phyloP scores from a whole-genome alignment of 2,113 vertebrate genomes.

The Rhabdornis inornatus region DNA sequence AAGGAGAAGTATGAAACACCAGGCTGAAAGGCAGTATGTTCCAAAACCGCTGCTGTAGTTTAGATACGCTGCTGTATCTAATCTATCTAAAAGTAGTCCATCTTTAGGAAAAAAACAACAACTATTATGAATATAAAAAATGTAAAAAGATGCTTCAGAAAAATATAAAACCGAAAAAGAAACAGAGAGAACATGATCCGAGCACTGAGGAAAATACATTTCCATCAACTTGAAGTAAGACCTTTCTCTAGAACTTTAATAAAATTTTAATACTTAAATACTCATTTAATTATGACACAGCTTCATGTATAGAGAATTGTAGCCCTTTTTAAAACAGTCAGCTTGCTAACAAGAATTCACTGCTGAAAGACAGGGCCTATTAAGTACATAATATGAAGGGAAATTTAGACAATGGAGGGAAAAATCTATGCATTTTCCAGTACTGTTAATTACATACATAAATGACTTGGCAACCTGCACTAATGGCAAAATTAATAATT shows the following conservation, averaged over 20 bases:
- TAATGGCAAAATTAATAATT: not conserved
- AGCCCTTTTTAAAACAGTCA: not conserved
- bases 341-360: not conserved
- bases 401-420: not conserved
- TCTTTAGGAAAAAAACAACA: not conserved
- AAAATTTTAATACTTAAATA: not conserved
- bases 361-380: not conserved
- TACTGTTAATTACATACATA: not conserved
- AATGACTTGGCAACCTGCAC: not conserved
- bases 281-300: not conserved
- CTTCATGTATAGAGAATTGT: not conserved
- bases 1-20: not conserved
- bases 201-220: not conserved
- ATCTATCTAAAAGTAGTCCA: not conserved
- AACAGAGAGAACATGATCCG: not conserved
- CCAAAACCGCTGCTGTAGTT: not conserved
- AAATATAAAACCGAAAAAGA: not conserved
- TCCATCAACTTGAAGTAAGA: not conserved
- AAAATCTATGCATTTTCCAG: not conserved
- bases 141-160: not conserved
- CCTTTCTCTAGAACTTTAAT: not conserved
- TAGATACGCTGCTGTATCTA: not conserved
- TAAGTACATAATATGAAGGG: not conserved
- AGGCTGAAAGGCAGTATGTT: not conserved
- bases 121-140: not conserved